phyloP scores from a whole-genome alignment of 2,797 vertebrate genomes.

The Pachyuromys duprasi region DNA sequence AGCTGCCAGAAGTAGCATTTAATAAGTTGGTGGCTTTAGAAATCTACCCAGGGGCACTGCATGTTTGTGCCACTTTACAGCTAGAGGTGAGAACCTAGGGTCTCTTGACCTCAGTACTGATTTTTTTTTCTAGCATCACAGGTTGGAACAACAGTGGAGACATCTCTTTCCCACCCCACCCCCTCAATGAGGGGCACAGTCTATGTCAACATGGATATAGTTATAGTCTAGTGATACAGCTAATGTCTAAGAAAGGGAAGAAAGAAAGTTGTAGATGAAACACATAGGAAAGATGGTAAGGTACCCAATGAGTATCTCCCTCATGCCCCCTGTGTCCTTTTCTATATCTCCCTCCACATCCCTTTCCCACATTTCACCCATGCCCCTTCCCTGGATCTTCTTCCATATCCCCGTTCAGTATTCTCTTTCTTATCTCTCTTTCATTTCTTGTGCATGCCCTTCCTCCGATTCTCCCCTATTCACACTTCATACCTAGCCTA shows the following conservation, averaged over 20 bases:
- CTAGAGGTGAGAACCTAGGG: background rate
- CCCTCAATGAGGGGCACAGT: background rate
- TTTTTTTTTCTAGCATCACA: background rate
- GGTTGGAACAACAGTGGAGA: background rate
- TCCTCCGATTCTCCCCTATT: background rate
- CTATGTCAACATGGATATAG: background rate
- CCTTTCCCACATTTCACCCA: background rate
- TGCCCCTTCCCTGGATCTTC: too few species aligned
- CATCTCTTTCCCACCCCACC: background rate
- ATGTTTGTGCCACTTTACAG: background rate
- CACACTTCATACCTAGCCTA: background rate
- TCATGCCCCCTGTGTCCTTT: too few species aligned
- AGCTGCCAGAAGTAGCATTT: background rate
- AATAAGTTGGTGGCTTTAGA: background rate
- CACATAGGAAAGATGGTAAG: background rate
- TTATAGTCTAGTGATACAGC: background rate
- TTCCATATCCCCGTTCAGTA: background rate
- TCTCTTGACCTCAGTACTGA: background rate
- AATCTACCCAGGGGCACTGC: background rate
- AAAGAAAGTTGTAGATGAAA: background rate
- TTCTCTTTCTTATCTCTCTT: background rate
- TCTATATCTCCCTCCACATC: background rate
- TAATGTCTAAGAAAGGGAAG: background rate
- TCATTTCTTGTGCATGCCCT: background rate
- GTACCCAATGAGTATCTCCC: background rate